These are phyloP conservation scores for Ochotona curzoniae DNA, from an alignment of 2,113 vertebrate genomes.

Conservation along the genomic window DNA sequence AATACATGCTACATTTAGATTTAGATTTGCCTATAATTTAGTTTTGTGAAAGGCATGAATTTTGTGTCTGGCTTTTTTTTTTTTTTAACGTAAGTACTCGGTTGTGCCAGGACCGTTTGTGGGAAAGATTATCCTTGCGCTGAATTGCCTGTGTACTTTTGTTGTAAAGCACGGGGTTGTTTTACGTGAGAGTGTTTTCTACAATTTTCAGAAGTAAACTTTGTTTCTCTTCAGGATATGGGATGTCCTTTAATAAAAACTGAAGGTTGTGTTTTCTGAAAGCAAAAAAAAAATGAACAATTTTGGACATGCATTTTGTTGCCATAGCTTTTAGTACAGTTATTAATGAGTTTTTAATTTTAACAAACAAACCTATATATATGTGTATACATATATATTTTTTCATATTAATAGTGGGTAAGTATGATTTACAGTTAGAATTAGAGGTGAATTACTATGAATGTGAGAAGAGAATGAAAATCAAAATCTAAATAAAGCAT, in stretches of 20 bases:
- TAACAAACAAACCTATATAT: not conserved
- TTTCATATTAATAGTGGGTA: not conserved
- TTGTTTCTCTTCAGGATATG: not conserved
- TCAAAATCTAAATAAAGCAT: not conserved
- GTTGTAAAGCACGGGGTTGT: not conserved
- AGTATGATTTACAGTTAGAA: not conserved
- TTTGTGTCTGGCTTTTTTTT: not conserved
- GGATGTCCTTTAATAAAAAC: not conserved
- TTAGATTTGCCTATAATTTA: not conserved
- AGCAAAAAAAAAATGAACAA: not conserved
- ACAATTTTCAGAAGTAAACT: not conserved
- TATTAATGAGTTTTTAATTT: not conserved
- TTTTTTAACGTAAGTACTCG: not conserved
- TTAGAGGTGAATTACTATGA: not conserved
- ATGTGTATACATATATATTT: not conserved
- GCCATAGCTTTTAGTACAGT: not conserved
- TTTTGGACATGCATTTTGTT: not conserved
- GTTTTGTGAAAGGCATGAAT: not conserved
- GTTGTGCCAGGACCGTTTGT: not conserved
- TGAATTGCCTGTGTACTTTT: not conserved
- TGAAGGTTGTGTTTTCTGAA: not conserved
- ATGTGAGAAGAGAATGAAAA: not conserved
- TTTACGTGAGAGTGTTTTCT: not conserved
- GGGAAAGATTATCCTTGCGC: not conserved
- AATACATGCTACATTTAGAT: not conserved